A percentile compares a stretch with the other conserved stretches of the same genome.
These are phyloP conservation scores for Capromys pilorides DNA, from an alignment of 2,797 vertebrate genomes.

Conservation along the genomic window DNA sequence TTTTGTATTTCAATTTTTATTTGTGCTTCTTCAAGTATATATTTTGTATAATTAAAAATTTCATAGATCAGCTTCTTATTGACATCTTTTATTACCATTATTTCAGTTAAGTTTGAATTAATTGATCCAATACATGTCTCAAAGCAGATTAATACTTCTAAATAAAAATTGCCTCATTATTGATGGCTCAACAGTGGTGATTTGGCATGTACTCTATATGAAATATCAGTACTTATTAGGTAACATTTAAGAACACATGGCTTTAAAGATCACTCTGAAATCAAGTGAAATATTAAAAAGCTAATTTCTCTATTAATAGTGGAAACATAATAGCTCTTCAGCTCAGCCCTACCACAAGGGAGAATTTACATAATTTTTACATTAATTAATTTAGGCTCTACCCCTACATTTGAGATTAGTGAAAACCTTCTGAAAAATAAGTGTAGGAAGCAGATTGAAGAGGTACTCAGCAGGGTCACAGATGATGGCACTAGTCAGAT, in stretches of 20 bases:
- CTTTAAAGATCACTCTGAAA: not conserved
- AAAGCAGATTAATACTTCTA: not conserved
- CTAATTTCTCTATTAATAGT: constrained; percentile 21
- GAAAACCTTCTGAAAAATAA: constrained; percentile 9
- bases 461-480: not conserved
- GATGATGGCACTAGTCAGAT: not conserved
- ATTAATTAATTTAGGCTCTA: constrained; percentile 8
- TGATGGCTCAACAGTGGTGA: not conserved
- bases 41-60: not conserved
- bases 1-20: constrained; percentile 24
- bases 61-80: not conserved
- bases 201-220: not conserved
- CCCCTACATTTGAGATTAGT: not conserved
- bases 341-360: not conserved
- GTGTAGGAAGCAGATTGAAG: not conserved
- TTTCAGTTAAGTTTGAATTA: not conserved
- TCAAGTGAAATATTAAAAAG: constrained; percentile 12
- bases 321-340: not conserved
- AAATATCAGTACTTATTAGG: not conserved
- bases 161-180: not conserved
- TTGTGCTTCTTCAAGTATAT: not conserved
- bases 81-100: not conserved
- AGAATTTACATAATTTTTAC: not conserved
- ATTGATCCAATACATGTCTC: not conserved
- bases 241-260: not conserved